Conservation (phyloP, 2,113 vertebrate genomes). For the Cheirogaleus medius region DNA sequence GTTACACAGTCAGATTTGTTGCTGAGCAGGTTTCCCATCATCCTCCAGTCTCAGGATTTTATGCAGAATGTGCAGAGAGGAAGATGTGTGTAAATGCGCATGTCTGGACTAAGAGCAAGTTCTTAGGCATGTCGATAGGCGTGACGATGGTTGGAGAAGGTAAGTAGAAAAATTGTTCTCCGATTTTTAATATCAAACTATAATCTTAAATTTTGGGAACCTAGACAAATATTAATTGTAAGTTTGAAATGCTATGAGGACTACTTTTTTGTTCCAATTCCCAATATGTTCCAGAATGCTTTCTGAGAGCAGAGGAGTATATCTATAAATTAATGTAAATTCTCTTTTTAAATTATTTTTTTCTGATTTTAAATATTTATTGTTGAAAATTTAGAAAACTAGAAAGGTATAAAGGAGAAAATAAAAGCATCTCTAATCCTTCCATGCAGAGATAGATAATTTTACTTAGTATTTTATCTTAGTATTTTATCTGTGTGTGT, state of each 20-base stretch:
- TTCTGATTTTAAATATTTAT: constrained; percentile 8
- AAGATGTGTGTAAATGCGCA: constrained; percentile 97
- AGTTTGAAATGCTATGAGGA: background rate
- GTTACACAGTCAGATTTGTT: constrained; percentile 93
- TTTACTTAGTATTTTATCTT: constrained; percentile 16
- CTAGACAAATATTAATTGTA: background rate
- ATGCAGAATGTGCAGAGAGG: constrained; percentile 95
- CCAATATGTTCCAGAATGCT: background rate
- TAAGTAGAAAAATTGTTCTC: constrained; percentile 78
- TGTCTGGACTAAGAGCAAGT: constrained; percentile 99
- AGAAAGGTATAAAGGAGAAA: background rate
- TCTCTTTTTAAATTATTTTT: background rate
- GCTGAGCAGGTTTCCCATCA: constrained; percentile 99
- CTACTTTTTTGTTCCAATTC: background rate
- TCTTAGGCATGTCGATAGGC: constrained; percentile 99
- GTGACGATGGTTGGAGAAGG: constrained; percentile 99
- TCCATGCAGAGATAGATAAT: background rate
- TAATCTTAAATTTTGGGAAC: background rate
- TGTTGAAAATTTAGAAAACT: background rate
- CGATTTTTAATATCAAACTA: constrained; percentile 3
- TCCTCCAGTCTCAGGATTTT: constrained; percentile 98
- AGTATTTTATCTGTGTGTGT: background rate
- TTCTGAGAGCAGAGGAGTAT: background rate
- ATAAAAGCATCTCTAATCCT: constrained; percentile 2
- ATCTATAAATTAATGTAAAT: background rate